phyloP scores from a whole-genome alignment of 2,113 vertebrate species.

The Clupea harengus region DNA sequence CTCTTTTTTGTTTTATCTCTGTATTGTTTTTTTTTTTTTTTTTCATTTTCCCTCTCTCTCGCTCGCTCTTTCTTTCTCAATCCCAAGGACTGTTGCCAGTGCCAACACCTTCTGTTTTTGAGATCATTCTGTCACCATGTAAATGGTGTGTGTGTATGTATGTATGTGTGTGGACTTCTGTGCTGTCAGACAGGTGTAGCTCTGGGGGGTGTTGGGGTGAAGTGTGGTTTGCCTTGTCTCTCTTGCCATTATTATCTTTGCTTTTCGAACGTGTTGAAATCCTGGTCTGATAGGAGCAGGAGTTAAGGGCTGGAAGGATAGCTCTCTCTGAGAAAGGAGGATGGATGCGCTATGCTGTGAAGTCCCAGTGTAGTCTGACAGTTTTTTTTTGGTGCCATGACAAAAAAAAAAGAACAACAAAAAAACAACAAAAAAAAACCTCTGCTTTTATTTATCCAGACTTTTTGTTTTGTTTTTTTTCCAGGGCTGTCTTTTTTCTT shows the following conservation, averaged over 20 bases:
- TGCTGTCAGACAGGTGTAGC: constrained; percentile 57
- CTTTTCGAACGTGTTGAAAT: background rate
- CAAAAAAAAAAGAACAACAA: too few species aligned
- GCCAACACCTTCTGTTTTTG: constrained; percentile 62
- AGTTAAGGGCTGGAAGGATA: background rate
- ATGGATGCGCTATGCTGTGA: background rate
- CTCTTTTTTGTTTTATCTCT: constrained; percentile 3
- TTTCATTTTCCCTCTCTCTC: constrained; percentile 20
- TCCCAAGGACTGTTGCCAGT: constrained; percentile 62
- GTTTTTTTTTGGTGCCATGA: constrained; percentile 29
- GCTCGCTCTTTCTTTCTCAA: constrained; percentile 39
- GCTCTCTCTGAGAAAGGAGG: background rate
- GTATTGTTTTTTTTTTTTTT: constrained; percentile 38
- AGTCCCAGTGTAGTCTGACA: background rate
- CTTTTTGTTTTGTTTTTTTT: too few species aligned
- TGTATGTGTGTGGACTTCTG: constrained; percentile 41
- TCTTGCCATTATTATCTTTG: background rate
- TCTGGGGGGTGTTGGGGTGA: background rate
- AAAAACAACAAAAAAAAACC: too few species aligned
- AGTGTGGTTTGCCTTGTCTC: constrained; percentile 3
- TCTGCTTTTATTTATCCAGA: constrained; percentile 58
- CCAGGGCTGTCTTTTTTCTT: background rate
- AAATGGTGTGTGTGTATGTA: constrained; percentile 28
- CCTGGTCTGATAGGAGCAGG: background rate
- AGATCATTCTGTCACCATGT: constrained; percentile 46